Percentiles rank a stretch among this genome's conserved stretches.
Evolutionary conservation across 2,888 invertebrate genomes (phyloP).

Genomic region (Drymonia ruficornis): DNA sequence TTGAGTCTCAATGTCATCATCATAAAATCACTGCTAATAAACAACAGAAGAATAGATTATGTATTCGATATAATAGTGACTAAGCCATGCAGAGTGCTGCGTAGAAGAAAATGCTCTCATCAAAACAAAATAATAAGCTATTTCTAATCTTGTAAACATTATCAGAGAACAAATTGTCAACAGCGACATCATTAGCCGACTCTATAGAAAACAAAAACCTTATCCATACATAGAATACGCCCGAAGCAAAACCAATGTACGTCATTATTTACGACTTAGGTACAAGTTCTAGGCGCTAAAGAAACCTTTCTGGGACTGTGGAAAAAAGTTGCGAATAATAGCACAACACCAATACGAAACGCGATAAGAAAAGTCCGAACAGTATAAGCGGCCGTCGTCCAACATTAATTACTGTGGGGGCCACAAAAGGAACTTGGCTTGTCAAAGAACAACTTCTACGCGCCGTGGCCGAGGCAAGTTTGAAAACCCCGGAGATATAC

Average conservation of each 20-base stretch:
- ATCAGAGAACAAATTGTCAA: slow-evolving; percentile 26
- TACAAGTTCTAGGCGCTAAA: slow-evolving; percentile 38
- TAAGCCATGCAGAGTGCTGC: too few relatives aligned
- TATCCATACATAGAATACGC: slow-evolving; percentile 42
- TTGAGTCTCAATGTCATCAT: too few relatives aligned
- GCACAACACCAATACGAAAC: slow-evolving; percentile 50
- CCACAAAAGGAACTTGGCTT: slow-evolving; percentile 62
- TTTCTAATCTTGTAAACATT: slow-evolving; percentile 20
- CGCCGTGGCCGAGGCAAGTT: slow-evolving; percentile 39
- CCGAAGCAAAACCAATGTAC: slow-evolving; percentile 40
- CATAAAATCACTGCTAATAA: too few relatives aligned
- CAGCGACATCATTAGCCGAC: slow-evolving; percentile 22
- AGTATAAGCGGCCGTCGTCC: slow-evolving; percentile 53
- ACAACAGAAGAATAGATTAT: too few relatives aligned
- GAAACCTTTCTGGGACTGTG: slow-evolving; percentile 39
- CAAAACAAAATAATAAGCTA: slow-evolving; percentile 20
- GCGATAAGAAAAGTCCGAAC: slow-evolving; percentile 58
- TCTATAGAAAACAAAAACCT: slow-evolving; percentile 34
- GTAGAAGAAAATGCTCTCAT: slow-evolving; percentile 17
- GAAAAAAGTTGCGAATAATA: slow-evolving; percentile 53
- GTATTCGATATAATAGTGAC: too few relatives aligned
- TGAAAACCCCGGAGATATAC: slow-evolving; percentile 35
- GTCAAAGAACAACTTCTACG: slow-evolving; percentile 64
- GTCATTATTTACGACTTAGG: slow-evolving; percentile 53
- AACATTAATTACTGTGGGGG: slow-evolving; percentile 69